Percentiles rank a stretch among this genome's conserved stretches.
These are phyloP conservation scores for Trichopoda pennipes DNA, from an alignment of 2,888 invertebrate genomes.

Conservation along the genomic window DNA sequence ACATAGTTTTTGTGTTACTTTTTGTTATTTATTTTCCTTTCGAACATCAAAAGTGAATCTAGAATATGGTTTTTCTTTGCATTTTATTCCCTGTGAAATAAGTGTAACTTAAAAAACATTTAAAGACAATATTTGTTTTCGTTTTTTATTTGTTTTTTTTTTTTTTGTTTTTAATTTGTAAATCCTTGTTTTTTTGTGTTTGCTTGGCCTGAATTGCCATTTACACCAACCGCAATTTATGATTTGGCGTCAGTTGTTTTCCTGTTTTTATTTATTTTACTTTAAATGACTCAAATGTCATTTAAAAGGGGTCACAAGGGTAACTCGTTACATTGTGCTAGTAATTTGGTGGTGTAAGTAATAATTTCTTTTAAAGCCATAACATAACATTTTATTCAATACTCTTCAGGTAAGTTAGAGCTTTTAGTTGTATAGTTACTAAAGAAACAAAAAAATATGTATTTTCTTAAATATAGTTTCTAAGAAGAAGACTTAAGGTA, in stretches of 20 bases:
- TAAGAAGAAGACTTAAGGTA: too few species aligned
- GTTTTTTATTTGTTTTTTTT: too few species aligned
- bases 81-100: neutral
- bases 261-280: neutral
- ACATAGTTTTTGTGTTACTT: conserved; percentile 28
- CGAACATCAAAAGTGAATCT: conserved; percentile 56
- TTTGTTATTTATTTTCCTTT: conserved; percentile 1
- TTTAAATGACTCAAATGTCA: neutral
- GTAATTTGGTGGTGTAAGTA: neutral
- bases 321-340: neutral
- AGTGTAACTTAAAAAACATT: neutral
- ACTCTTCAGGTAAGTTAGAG: neutral
- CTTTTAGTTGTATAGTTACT: too few species aligned
- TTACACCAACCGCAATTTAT: conserved; percentile 1
- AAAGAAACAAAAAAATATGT: too few species aligned
- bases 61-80: conserved; percentile 45
- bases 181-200: too few species aligned
- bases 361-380: neutral
- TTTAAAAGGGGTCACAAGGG: conserved; percentile 2
- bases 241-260: neutral
- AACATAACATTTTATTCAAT: neutral
- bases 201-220: neutral
- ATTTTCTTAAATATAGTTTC: too few species aligned
- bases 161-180: too few species aligned
- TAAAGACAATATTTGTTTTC: neutral